phyloP scores from a whole-genome alignment of 2,797 vertebrate genomes.

The Octomys mimax region DNA sequence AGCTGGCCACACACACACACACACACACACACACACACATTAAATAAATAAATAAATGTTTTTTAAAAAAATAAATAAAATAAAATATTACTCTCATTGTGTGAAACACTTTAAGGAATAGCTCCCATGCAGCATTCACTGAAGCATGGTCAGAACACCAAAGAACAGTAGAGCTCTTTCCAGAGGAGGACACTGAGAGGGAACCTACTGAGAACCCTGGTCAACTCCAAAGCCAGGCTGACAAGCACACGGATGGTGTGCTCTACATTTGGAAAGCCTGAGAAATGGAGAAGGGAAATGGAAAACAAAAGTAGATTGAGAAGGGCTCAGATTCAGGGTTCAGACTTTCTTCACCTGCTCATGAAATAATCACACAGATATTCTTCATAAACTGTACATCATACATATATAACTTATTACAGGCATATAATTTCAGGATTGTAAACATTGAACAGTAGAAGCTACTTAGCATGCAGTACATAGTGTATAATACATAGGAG shows the following conservation, averaged over 20 bases:
- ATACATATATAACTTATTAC: not conserved
- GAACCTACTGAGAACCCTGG: not conserved
- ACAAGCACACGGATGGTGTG: not conserved
- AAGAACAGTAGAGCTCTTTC: not conserved
- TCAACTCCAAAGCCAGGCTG: not conserved
- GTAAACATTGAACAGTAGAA: not conserved
- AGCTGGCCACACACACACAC: too few species aligned
- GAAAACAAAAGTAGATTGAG: not conserved
- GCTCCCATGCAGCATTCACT: too few species aligned
- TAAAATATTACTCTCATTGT: not conserved
- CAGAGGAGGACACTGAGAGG: not conserved
- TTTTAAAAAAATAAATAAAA: too few species aligned
- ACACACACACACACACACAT: too few species aligned
- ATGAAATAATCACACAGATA: not conserved
- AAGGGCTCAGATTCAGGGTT: not conserved
- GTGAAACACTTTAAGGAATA: not conserved
- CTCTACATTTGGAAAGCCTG: not conserved
- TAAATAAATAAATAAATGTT: too few species aligned
- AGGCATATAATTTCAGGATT: not conserved
- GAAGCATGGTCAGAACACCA: not conserved
- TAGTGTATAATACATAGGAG: not conserved
- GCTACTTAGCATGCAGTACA: not conserved
- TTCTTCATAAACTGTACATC: not conserved
- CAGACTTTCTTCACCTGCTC: not conserved
- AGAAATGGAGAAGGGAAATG: not conserved